Conservation (phyloP, 2,888 invertebrate species). For the Cryptus viduatorius region DNA sequence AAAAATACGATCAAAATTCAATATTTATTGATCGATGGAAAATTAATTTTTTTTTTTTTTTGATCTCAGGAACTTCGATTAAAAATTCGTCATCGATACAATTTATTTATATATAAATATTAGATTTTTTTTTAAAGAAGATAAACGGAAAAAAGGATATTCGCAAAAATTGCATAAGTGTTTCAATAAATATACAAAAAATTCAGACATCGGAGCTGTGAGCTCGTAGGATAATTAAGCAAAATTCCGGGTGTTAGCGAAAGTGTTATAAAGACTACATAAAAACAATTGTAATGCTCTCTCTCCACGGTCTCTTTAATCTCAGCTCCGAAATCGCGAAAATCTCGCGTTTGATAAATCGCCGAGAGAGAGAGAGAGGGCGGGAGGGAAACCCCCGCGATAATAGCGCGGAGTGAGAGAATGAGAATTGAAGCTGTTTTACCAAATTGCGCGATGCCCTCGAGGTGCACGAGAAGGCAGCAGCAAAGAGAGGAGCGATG, state of each 20-base stretch:
- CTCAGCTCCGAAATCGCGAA: constrained; percentile 33
- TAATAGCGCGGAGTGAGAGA: constrained; percentile 55
- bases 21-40: too few relatives aligned
- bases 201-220: neutral
- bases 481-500: constrained; percentile 19
- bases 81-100: too few relatives aligned
- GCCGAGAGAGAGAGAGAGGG: constrained; percentile 53
- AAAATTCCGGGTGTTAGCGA: neutral
- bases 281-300: constrained; percentile 7
- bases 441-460: constrained; percentile 79
- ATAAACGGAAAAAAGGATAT: too few relatives aligned
- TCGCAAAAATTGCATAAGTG: neutral
- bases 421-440: constrained; percentile 79
- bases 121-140: too few relatives aligned
- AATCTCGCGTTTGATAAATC: constrained; percentile 69
- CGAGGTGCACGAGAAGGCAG: constrained; percentile 50
- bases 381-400: constrained; percentile 54
- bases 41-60: too few relatives aligned
- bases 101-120: too few relatives aligned
- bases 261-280: neutral
- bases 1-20: too few relatives aligned
- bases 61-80: too few relatives aligned
- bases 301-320: constrained; percentile 22
- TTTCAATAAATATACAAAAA: neutral
- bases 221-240: neutral